A percentile compares a stretch with the other conserved stretches of the same genome.
Evolutionary conservation across 2,113 vertebrate genomes (phyloP).

Genomic region (Craseonycteris thonglongyai): DNA sequence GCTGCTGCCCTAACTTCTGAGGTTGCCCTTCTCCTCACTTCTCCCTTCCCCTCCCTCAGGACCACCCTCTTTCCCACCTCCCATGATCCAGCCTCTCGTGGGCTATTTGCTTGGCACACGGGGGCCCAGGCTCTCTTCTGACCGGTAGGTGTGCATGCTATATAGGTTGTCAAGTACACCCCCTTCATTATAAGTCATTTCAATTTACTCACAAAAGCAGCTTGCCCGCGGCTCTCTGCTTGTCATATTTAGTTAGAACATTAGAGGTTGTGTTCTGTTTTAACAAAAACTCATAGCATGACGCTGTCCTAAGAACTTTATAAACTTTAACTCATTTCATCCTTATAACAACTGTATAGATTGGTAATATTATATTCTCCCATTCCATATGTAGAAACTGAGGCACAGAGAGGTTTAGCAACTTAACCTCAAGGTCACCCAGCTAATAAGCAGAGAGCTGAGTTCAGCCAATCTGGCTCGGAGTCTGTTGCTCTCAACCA

Average conservation of each 20-base stretch:
- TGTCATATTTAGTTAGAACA: neutral
- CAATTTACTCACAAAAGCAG: neutral
- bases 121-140: neutral
- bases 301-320: neutral
- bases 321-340: neutral
- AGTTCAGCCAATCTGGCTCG: neutral
- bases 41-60: neutral
- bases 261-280: neutral
- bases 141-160: accelerated
- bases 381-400: neutral
- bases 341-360: neutral
- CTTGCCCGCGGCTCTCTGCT: neutral
- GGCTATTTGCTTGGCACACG: neutral
- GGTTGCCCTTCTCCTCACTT: neutral
- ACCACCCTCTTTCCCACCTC: neutral
- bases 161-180: neutral
- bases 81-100: neutral
- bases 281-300: neutral
- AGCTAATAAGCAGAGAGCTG: neutral
- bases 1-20: neutral
- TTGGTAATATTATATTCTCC: neutral
- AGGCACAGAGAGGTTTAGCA: neutral
- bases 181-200: neutral
- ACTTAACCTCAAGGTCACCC: neutral
- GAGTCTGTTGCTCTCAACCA: neutral